Conservation (phyloP, 2,113 vertebrate genomes). For the Saccopteryx bilineata region DNA sequence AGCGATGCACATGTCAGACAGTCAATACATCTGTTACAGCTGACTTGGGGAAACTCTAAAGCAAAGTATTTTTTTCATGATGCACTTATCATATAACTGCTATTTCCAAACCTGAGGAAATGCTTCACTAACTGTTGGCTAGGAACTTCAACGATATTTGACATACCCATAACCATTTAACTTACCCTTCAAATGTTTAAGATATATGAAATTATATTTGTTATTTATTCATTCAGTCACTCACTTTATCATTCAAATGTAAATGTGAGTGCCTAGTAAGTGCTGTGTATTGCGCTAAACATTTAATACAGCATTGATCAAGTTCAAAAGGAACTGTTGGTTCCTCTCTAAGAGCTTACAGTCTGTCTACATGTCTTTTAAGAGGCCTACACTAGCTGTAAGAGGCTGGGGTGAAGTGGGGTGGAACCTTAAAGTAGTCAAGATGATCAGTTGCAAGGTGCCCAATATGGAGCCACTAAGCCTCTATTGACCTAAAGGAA, state of each 20-base stretch:
- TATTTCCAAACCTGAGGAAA: background rate
- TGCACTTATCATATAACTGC: background rate
- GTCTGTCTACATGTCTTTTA: background rate
- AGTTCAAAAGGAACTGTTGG: background rate
- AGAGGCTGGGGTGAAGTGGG: background rate
- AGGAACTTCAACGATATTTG: background rate
- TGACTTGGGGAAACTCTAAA: background rate
- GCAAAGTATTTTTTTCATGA: background rate
- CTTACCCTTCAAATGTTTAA: constrained; percentile 52
- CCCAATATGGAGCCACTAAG: constrained; percentile 15
- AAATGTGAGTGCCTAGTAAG: constrained; percentile 11
- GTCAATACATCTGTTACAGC: background rate
- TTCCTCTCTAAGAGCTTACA: constrained; percentile 34
- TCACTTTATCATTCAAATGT: constrained; percentile 31
- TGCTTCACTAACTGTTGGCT: background rate
- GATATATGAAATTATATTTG: constrained; percentile 13
- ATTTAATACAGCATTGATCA: background rate
- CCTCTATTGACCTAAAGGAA: constrained; percentile 56
- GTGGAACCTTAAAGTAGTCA: background rate
- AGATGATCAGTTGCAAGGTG: background rate
- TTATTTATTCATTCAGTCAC: constrained; percentile 46
- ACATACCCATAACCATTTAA: background rate
- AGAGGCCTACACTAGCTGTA: background rate
- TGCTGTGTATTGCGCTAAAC: background rate
- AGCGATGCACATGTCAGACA: background rate